Evolutionary conservation across 1,140 invertebrate species (phyloP), one percentile per base, ranked within the genome.

Genomic region (Drosophila carrolli): DNA sequence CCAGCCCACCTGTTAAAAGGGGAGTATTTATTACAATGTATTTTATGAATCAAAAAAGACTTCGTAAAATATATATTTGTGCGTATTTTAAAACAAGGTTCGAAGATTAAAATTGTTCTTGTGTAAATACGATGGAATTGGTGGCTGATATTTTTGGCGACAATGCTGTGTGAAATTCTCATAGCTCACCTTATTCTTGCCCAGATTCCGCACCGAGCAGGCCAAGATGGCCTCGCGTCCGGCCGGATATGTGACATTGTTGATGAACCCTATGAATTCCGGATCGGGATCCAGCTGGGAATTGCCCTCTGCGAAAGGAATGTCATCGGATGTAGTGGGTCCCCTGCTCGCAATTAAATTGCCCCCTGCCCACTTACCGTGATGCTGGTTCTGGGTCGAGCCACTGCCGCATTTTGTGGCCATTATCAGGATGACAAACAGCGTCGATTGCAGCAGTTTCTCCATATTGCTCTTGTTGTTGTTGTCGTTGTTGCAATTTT

Each of bases 1-100:
- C 97, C 97, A 98, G n/a, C 96, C 97, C 27, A 98, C 97, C 97
- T 98, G 92, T 0, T 23, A 63, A n/a, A 11, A 27, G n/a, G 4
- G 4, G 0, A 56, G 29, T 32, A 7, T 32, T 14, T 37, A 19
- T 16, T 4, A 23, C 23, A 23, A 23, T 23, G 23, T 23, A 23
- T 23, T 23, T 23, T 23, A 4, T 4, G 4, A 23, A 23, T 4
- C 23, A 4, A 23, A 23, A 23, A 23, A 23, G 3, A 23, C 23
- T 23, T 23, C 1, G 19, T 23, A 23, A 23, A 23, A 23, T 23
- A 23, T 23, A 23, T 23, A 23, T 23, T 23, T 23, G 23, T 23
- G 23, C 23, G 23, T 23, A 23, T 23, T 23, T 23, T 23, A 23
- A 23, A 23, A 23, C 23, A 23, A 4, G 23, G 23, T 23, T 23